Conservation (phyloP, 2,888 invertebrate species). For the Apantesis nais region DNA sequence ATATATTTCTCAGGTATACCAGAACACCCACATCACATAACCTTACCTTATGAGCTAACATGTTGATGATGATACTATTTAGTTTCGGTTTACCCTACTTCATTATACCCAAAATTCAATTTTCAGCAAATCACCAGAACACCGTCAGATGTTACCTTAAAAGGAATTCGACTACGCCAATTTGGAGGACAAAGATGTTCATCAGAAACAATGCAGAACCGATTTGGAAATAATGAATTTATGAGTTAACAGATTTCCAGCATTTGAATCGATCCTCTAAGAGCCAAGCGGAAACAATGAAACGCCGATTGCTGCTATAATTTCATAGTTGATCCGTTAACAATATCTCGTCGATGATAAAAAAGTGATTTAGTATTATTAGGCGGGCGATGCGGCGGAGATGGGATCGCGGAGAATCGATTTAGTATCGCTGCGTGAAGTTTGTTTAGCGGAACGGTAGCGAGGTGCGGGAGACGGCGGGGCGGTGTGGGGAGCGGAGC, state of each 20-base stretch:
- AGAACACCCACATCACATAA: conserved; percentile 52
- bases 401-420: conserved; percentile 80
- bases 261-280: conserved; percentile 63
- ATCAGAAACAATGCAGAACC: conserved; percentile 79
- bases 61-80: conserved; percentile 58
- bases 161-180: conserved; percentile 66
- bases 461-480: conserved; percentile 41
- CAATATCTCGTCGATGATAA: conserved; percentile 72
- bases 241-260: conserved; percentile 71
- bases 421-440: conserved; percentile 79
- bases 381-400: conserved; percentile 68
- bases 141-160: conserved; percentile 55
- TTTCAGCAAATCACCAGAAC: conserved; percentile 68
- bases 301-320: conserved; percentile 68
- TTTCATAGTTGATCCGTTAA: conserved; percentile 80
- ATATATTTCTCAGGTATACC: conserved; percentile 33
- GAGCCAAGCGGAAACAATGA: conserved; percentile 74
- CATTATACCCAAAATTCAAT: conserved; percentile 71
- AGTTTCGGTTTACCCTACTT: conserved; percentile 61
- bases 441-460: conserved; percentile 83
- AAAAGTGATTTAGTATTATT: conserved; percentile 80
- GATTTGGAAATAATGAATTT: conserved; percentile 73
- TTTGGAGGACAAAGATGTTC: conserved; percentile 81
- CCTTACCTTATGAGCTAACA: conserved; percentile 53
- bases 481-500: conserved; percentile 28